Conservation (phyloP, 2,888 invertebrate species). For the Agrotis segetum region DNA sequence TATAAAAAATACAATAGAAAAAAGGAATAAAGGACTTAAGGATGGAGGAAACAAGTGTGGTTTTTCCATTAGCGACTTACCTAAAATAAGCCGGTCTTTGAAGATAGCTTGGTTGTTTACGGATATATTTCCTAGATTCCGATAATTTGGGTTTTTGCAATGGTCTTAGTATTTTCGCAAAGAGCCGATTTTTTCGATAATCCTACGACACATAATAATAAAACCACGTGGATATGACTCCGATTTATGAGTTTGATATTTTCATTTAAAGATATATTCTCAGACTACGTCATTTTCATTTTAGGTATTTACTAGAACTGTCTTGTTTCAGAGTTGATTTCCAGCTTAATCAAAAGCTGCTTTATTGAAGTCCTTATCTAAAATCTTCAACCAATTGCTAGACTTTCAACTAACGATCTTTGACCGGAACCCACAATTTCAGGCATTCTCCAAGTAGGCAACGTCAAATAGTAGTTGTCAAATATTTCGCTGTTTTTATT, state of each 20-base stretch:
- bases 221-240: neutral
- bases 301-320: too few species aligned
- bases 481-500: too few species aligned
- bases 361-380: too few species aligned
- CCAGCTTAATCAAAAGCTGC: too few species aligned
- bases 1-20: neutral
- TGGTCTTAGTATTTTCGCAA: slow-evolving; percentile 15
- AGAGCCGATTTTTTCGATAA: slow-evolving; percentile 5
- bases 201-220: slow-evolving; percentile 21
- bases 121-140: slow-evolving; percentile 17
- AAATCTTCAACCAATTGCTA: too few species aligned
- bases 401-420: too few species aligned
- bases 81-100: slow-evolving; percentile 22
- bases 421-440: too few species aligned
- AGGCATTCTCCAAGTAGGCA: too few species aligned
- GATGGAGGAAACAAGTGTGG: neutral
- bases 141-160: slow-evolving; percentile 14
- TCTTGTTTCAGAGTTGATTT: too few species aligned
- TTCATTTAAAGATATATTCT: neutral
- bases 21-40: neutral
- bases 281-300: too few species aligned
- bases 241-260: neutral
- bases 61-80: slow-evolving; percentile 23
- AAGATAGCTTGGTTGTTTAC: slow-evolving; percentile 20
- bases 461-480: too few species aligned